Base-by-base conservation (phyloP, 2,888 invertebrate species). In the Agrotis ipsilon region DNA sequence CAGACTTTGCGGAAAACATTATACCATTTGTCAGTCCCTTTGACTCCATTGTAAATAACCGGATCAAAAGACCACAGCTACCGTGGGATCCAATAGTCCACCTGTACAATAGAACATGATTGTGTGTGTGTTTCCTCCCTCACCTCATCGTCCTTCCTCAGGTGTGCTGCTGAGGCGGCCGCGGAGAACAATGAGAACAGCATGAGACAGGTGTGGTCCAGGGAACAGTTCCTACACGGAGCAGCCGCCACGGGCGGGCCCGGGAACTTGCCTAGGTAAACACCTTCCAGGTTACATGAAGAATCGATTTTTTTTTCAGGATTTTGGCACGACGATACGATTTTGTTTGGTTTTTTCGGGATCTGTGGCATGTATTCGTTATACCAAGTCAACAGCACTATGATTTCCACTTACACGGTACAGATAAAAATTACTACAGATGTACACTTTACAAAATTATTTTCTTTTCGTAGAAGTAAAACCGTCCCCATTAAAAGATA, bases 171-270 rank as follows among this genome's bases (percentile, higher is more conserved):
- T 72, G 88, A 88, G 69, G 84, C 86, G 60, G 88, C 67, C 57
- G 80, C 87, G 18, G 90, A 85, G 83, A 86, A 80, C 77, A 78
- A 68, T 72, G 87, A 58, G 86, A 86, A 67, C 81, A 77, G 52
- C 69, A 77, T 81, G 72, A 94, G 97, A 74, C 96, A 97, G 87
- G 97, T 97, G 66, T 98, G 97, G 97, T 97, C 97, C 2, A 96
- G 98, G 21, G 98, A 98, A 88, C 97, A 98, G 90, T 98, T 97
- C 92, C 96, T 98, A 59, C 98, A 98, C 90, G 97, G 97, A 81
- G 97, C 97, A 48, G 97, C 97, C 14, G 97, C 97, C 48, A 97
- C 97, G 60, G 97, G 97, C 55, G 97, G 97, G 2, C 97, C 97
- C n/a, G 96, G 96, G 78, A 82, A 89, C 72, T 81, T 86, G 64